Evolutionary conservation across 2,888 invertebrate genomes (phyloP), one percentile per base, ranked within the genome.

Genomic region (Polydrusus pterygomalis): DNA sequence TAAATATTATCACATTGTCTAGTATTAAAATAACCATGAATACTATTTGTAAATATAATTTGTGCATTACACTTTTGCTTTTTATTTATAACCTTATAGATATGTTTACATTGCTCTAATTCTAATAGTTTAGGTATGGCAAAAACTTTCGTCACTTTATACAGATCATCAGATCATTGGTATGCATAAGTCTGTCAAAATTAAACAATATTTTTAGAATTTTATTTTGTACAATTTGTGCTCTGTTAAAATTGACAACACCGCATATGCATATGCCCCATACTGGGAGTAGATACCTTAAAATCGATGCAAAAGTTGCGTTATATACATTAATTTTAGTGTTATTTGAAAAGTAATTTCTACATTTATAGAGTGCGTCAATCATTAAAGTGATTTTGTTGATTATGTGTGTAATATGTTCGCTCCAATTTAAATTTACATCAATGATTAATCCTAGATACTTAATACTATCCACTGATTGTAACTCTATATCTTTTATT

Each of bases 361-460:
- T 38, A 38, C 15, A 34, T 38, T 40, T 40, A 20, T 43, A 40
- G 5, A 63, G 13, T 40, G 40, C 63, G n/a, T 20, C 40, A 17
- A 63, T 63, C 63, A 63, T 63, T 6, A 15, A 38, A 63, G 20
- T n/a, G 5, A 45, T 15, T 15, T 40, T 63, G 34, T 38, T 20
- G 10, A 38, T 34, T 40, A 63, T 10, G n/a, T 63, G 15, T 15
- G 15, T 40, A 34, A 40, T 63, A 20, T 63, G 15, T 43, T 40
- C 63, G 38, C n/a, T 20, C 15, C 25, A 63, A 18, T 15, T 34
- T 15, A 45, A 43, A 43, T 43, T 43, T 43, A 34, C 40, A 63
- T 63, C 63, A 20, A 63, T 45, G 2, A 45, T 65, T 30, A 45
- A 45, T 6, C 65, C 65, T 1, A 65, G 17, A 47, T 65, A 65